A percentile compares a stretch with the other conserved stretches of the same genome.
phyloP scores from a whole-genome alignment of 1,140 invertebrate genomes.

The Pseudomyrmex sp. region DNA sequence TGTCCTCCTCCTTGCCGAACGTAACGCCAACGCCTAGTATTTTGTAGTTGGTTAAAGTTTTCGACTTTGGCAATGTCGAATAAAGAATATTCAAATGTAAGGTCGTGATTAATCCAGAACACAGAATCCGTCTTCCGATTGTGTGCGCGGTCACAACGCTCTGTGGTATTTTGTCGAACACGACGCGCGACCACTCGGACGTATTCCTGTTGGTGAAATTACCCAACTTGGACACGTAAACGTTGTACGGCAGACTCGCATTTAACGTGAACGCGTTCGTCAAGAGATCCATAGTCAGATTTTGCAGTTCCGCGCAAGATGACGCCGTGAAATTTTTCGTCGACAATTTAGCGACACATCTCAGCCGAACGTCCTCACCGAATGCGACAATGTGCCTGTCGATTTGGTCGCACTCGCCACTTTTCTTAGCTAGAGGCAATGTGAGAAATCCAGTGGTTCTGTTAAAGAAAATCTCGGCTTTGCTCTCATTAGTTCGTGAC shows the following conservation, averaged over 20 bases:
- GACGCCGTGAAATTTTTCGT: conserved; percentile 79
- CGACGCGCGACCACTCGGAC: conserved; percentile 86
- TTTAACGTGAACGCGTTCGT: conserved; percentile 77
- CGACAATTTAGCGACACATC: conserved; percentile 78
- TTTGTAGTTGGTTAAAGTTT: conserved; percentile 79
- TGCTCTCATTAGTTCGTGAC: conserved; percentile 73
- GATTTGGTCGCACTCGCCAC: conserved; percentile 81
- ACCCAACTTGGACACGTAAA: conserved; percentile 87
- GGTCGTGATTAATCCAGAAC: conserved; percentile 83
- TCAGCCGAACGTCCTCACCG: conserved; percentile 84
- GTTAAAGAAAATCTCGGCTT: conserved; percentile 73
- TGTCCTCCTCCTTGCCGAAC: conserved; percentile 75
- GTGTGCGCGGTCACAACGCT: conserved; percentile 73
- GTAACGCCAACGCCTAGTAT: conserved; percentile 80
- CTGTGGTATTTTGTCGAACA: conserved; percentile 78
- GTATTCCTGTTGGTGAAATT: conserved; percentile 84
- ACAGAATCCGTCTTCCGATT: conserved; percentile 77
- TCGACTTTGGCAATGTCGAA: conserved; percentile 76
- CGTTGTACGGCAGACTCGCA: conserved; percentile 75
- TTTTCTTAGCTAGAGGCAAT: conserved; percentile 79
- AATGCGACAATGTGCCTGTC: conserved; percentile 83
- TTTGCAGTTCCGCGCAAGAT: conserved; percentile 84
- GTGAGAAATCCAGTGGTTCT: conserved; percentile 81
- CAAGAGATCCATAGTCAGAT: conserved; percentile 80
- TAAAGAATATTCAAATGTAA: conserved; percentile 85